Conservation (phyloP, 2,113 vertebrate genomes). For the Eudyptes chrysolophus region DNA sequence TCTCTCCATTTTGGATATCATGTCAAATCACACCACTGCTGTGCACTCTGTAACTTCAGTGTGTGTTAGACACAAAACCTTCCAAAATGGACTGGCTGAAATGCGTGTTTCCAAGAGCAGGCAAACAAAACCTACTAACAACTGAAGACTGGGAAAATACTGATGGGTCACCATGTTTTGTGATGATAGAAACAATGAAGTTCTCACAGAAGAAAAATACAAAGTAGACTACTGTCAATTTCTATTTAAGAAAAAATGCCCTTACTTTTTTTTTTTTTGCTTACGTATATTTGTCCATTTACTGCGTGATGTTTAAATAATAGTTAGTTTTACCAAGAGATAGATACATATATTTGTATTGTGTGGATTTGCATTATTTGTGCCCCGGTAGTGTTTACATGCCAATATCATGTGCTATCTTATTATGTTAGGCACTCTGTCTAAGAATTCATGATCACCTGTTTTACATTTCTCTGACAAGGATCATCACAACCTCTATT, state of each 20-base stretch:
- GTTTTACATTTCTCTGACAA: background rate
- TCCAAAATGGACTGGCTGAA: background rate
- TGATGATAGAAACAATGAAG: background rate
- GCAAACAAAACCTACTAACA: background rate
- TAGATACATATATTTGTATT: background rate
- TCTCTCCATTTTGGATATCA: background rate
- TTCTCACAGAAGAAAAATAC: background rate
- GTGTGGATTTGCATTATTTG: background rate
- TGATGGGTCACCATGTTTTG: background rate
- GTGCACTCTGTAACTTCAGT: background rate
- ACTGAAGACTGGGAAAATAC: background rate
- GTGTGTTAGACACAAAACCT: background rate
- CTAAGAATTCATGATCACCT: background rate
- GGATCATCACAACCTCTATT: background rate
- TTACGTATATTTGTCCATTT: background rate
- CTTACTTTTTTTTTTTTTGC: background rate
- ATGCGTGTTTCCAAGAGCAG: background rate
- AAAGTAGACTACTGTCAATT: background rate
- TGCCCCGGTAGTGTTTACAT: background rate
- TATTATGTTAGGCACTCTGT: background rate
- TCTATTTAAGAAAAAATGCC: background rate
- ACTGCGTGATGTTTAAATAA: background rate
- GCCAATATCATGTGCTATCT: background rate
- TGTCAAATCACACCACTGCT: too few species aligned
- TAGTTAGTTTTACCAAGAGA: background rate